These are phyloP conservation scores for Trachelus troglodyta DNA, from an alignment of 2,888 invertebrate species.

Conservation along the genomic window DNA sequence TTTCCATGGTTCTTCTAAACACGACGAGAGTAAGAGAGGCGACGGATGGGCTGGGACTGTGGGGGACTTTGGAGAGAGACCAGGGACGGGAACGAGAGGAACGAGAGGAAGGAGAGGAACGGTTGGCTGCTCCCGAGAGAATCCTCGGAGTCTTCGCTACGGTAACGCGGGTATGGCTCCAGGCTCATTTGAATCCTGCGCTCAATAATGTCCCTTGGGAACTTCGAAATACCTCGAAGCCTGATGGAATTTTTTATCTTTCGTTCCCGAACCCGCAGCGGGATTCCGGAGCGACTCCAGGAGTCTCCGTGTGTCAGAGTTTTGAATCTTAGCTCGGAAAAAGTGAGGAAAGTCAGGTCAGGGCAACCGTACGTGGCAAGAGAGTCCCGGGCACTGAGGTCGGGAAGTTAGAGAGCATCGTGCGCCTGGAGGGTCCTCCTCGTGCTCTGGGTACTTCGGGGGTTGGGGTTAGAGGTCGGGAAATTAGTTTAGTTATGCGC, in stretches of 20 bases:
- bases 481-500: constrained; percentile 64
- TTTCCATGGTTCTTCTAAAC: constrained; percentile 54
- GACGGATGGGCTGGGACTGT: neutral
- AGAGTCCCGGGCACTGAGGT: constrained; percentile 25
- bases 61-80: constrained; percentile 11
- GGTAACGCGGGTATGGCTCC: constrained; percentile 34
- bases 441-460: constrained; percentile 22
- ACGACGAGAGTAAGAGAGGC: constrained; percentile 31
- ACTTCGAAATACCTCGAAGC: constrained; percentile 39
- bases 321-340: too few species aligned
- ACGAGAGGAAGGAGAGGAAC: constrained; percentile 20
- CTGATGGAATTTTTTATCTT: constrained; percentile 17
- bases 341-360: too few species aligned
- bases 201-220: constrained; percentile 56
- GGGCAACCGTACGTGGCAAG: too few species aligned
- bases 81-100: constrained; percentile 20
- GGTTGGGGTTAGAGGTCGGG: constrained; percentile 52
- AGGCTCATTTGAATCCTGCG: constrained; percentile 57
- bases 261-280: neutral
- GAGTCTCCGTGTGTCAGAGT: too few species aligned
- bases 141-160: constrained; percentile 24
- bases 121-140: constrained; percentile 42
- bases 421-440: constrained; percentile 41
- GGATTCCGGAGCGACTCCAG: too few species aligned
- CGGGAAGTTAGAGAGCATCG: constrained; percentile 48